Evolutionary conservation across 2,888 invertebrate genomes (phyloP), one percentile per base, ranked within the genome.

Genomic region (Leucoptera coffeella): DNA sequence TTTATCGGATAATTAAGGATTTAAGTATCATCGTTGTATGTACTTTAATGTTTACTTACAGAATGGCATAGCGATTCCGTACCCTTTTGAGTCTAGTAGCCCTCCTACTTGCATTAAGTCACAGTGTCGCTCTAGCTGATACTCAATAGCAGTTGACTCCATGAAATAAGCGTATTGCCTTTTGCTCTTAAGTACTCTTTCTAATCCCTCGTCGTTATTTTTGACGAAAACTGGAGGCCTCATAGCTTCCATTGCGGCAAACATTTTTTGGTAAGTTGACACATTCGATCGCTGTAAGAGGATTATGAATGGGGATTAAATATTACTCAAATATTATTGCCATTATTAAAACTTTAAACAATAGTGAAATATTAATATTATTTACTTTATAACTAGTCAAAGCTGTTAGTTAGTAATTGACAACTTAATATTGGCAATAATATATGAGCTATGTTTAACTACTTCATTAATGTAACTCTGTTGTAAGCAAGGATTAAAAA

Each of bases 121-220:
- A 46, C 94, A 95, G 41, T 89, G 77, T 32, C 87, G 74, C 52
- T 91, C 86, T 34, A 87, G 76, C 41, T 84, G 84, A 57, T 95
- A 99, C 55, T 99, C 96, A 35, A 97, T 84, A 2, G 86, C 84
- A 0, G 93, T 87, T 4, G 93, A 94, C 65, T 97, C 97, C 91
- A 96, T 95, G 23, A 99, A 73, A 52, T 86, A 97, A 3, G 97
- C 97, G 53, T 93, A 99, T 28, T 74, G 75, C 27, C 84, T 76
- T 50, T 86, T 86, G 22, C 78, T 81, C 52, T 80, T 83, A 27
- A 78, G 43, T 0, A 95, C 95, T 31, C 89, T 74, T 9, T 90
- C 85, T 1, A 92, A 82, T 0, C 95, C 96, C 43, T 91, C 89
- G 23, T 80, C 78, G 47, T 93, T 95, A 43, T 75, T 82, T 31